These are phyloP conservation scores for Latrodectus hesperus DNA, from an alignment of 2,888 invertebrate genomes.

Conservation along the genomic window DNA sequence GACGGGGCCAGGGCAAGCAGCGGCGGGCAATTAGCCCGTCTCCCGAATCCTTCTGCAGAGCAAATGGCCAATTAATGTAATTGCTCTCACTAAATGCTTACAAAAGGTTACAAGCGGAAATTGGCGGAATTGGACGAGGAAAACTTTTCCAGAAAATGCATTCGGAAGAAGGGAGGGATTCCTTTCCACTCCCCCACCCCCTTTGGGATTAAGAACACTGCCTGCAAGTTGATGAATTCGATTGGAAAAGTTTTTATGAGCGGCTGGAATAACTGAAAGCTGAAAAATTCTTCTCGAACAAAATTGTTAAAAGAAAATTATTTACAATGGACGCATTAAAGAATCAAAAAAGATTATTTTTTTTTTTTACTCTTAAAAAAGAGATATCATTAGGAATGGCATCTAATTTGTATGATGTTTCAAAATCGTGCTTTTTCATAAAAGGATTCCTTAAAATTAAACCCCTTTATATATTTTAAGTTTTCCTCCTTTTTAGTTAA, in stretches of 20 bases:
- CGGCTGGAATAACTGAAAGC: too few relatives aligned
- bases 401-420: too few relatives aligned
- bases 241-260: neutral
- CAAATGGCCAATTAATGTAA: slow-evolving; percentile 68
- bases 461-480: too few relatives aligned
- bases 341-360: too few relatives aligned
- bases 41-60: slow-evolving; percentile 20
- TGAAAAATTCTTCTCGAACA: too few relatives aligned
- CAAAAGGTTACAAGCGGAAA: slow-evolving; percentile 43
- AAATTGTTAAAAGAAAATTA: too few relatives aligned
- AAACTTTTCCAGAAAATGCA: slow-evolving; percentile 9
- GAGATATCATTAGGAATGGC: too few relatives aligned
- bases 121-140: slow-evolving; percentile 57
- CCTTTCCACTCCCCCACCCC: neutral
- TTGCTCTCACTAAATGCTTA: slow-evolving; percentile 51
- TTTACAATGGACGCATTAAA: too few relatives aligned
- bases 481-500: too few relatives aligned
- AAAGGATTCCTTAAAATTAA: too few relatives aligned
- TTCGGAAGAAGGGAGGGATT: slow-evolving; percentile 1
- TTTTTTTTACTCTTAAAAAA: too few relatives aligned
- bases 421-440: too few relatives aligned
- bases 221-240: slow-evolving; percentile 14
- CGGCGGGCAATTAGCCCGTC: slow-evolving; percentile 11
- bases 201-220: slow-evolving; percentile 17
- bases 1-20: slow-evolving; percentile 19